Conservation (phyloP, 2,888 invertebrate species). For the Andrena marginata region DNA sequence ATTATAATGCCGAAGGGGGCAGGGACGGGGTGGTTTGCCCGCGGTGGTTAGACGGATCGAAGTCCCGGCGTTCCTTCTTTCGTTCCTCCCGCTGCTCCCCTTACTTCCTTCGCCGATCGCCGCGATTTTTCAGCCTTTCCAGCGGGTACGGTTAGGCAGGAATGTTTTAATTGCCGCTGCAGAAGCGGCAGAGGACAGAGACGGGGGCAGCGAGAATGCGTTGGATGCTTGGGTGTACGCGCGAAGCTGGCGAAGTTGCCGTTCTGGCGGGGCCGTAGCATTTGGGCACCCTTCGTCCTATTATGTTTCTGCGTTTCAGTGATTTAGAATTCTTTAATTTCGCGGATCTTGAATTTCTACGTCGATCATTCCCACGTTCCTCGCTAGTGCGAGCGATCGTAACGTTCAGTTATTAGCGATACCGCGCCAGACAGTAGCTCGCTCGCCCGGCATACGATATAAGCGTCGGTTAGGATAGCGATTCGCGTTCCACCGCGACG, state of each 20-base stretch:
- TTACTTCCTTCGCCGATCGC: background rate
- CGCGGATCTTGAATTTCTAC: no score
- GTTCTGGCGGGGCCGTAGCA: background rate
- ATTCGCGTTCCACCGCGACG: background rate
- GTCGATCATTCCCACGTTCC: no score
- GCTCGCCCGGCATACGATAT: no score
- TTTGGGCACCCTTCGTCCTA: background rate
- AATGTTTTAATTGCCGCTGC: constrained; percentile 67
- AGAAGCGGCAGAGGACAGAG: background rate
- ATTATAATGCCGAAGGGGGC: constrained; percentile 52
- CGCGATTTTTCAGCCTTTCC: background rate
- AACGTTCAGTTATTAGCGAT: no score
- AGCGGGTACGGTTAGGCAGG: constrained; percentile 47
- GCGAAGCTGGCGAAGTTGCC: background rate
- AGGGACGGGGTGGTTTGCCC: constrained; percentile 39
- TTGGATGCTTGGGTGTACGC: background rate
- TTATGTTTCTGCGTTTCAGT: no score
- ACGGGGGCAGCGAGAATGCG: background rate
- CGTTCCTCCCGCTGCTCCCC: background rate
- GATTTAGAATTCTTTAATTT: no score
- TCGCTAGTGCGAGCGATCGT: no score
- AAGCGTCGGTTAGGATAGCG: no score
- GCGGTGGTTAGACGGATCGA: constrained; percentile 29
- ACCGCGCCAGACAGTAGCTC: no score
- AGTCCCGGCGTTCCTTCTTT: constrained; percentile 20